A percentile compares a stretch with the other conserved stretches of the same genome.
phyloP scores from a whole-genome alignment of 2,113 vertebrate species.

The Phyllostomus discolor region DNA sequence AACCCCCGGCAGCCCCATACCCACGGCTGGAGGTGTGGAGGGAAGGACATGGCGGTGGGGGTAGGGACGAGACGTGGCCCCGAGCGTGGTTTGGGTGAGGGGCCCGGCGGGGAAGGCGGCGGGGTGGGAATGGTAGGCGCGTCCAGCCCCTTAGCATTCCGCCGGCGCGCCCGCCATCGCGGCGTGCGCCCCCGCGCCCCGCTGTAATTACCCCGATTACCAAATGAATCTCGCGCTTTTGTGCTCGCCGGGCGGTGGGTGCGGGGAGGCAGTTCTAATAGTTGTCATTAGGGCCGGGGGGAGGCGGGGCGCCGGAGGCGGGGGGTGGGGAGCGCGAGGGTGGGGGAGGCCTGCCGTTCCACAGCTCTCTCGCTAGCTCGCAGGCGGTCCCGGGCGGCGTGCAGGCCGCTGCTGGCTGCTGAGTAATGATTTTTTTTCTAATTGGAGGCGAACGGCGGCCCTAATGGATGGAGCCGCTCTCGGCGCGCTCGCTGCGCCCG shows the following conservation, averaged over 20 bases:
- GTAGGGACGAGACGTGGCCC: neutral
- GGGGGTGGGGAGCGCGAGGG: conserved; percentile 57
- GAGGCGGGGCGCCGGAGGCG: conserved; percentile 72
- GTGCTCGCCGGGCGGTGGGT: conserved; percentile 84
- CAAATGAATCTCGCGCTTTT: conserved; percentile 85
- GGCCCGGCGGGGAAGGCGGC: conserved; percentile 30
- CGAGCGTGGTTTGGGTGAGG: conserved; percentile 13
- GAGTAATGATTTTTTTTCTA: conserved; percentile 89
- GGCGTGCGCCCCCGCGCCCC: conserved; percentile 77
- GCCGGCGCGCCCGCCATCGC: conserved; percentile 69
- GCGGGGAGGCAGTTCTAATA: conserved; percentile 84
- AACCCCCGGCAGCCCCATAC: neutral
- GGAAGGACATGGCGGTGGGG: neutral
- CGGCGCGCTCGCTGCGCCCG: conserved; percentile 80
- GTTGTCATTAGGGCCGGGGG: conserved; percentile 84
- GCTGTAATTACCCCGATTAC: conserved; percentile 84
- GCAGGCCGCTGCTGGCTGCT: conserved; percentile 85
- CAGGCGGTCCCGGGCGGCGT: conserved; percentile 79
- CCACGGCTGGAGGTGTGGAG: neutral
- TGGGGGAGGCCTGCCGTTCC: conserved; percentile 58
- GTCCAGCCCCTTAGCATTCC: conserved; percentile 71
- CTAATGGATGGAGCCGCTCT: conserved; percentile 87
- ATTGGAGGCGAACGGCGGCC: conserved; percentile 86
- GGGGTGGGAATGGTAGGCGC: conserved; percentile 1
- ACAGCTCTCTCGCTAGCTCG: conserved; percentile 78